Evolutionary conservation across 2,113 vertebrate genomes (phyloP).

Genomic region (human): DNA sequence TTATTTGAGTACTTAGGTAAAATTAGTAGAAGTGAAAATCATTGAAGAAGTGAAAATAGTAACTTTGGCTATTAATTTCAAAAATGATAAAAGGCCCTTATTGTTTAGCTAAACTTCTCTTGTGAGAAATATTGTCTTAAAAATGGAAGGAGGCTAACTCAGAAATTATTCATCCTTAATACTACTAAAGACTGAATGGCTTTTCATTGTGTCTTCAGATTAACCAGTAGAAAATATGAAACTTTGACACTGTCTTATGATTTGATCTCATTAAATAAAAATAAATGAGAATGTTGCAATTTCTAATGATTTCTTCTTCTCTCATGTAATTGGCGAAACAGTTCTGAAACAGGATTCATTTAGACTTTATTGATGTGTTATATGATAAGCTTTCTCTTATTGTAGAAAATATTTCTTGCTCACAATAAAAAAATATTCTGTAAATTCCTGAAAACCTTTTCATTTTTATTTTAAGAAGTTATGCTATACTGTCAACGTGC

Average conservation of each 20-base stretch:
- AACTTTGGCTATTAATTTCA: background rate
- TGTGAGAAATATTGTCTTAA: constrained; percentile 13
- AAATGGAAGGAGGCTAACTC: background rate
- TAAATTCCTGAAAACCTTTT: constrained; percentile 13
- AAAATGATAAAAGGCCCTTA: background rate
- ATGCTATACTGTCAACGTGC: background rate
- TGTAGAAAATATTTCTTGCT: background rate
- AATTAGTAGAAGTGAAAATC: background rate
- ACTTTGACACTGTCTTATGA: background rate
- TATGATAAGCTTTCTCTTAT: background rate
- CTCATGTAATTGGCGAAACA: background rate
- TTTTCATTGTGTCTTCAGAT: background rate
- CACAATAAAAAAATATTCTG: background rate
- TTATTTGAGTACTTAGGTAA: background rate
- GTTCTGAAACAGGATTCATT: constrained; percentile 33
- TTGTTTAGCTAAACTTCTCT: background rate
- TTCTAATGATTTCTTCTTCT: background rate
- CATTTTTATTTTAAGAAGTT: constrained; percentile 42
- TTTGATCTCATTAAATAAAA: constrained; percentile 21
- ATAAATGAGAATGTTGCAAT: background rate
- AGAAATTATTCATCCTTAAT: background rate
- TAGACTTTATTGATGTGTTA: background rate
- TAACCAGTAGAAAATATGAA: background rate
- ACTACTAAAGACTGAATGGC: background rate
- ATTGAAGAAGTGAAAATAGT: background rate